A percentile compares a stretch with the other conserved stretches of the same genome.
phyloP scores from a whole-genome alignment of 2,797 vertebrate species.

The Capromys pilorides region DNA sequence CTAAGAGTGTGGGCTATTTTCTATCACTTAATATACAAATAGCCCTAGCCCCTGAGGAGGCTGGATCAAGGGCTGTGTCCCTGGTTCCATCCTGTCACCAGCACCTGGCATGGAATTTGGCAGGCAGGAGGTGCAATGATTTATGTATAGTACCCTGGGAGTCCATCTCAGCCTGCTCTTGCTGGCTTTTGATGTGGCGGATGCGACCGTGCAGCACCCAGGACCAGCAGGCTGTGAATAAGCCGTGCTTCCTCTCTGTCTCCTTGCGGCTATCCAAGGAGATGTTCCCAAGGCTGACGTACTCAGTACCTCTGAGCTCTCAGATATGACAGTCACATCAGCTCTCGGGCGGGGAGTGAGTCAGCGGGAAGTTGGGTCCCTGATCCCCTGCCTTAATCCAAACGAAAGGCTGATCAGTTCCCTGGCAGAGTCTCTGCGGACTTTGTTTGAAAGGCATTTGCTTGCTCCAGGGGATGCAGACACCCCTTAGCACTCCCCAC shows the following conservation, averaged over 20 bases:
- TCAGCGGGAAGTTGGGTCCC: background rate
- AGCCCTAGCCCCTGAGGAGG: background rate
- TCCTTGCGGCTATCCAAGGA: background rate
- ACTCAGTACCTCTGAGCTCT: background rate
- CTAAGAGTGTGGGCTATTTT: background rate
- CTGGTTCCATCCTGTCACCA: background rate
- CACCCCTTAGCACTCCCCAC: background rate
- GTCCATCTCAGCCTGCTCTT: background rate
- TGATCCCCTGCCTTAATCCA: background rate
- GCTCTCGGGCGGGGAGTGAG: background rate
- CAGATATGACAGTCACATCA: accelerated
- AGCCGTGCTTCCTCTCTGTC: background rate
- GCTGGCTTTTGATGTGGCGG: accelerated
- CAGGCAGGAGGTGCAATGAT: background rate
- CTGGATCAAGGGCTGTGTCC: background rate
- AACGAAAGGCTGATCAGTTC: background rate
- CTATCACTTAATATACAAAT: background rate
- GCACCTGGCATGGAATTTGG: background rate
- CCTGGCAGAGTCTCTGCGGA: background rate
- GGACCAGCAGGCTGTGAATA: accelerated
- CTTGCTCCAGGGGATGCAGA: background rate
- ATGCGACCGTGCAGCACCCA: background rate
- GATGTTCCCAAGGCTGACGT: background rate
- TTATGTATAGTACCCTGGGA: accelerated
- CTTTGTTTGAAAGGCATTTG: background rate